Percentiles rank a stretch among this genome's conserved stretches.
Evolutionary conservation across 2,888 invertebrate genomes (phyloP).

Genomic region (Rotaria sp.): DNA sequence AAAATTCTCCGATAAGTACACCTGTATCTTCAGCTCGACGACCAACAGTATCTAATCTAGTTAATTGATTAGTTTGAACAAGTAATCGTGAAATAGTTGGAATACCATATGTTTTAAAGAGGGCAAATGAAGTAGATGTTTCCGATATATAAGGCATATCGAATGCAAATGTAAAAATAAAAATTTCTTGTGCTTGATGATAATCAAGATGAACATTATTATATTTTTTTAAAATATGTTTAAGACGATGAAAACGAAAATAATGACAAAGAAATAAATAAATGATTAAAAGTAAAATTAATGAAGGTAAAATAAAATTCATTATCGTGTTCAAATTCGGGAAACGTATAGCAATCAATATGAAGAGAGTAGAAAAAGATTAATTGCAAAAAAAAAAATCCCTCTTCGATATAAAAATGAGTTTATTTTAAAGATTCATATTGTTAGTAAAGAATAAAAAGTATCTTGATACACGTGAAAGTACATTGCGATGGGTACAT

Average conservation of each 20-base stretch:
- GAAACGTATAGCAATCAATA: too few species aligned
- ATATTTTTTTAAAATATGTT: background rate
- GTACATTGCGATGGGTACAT: too few species aligned
- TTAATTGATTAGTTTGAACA: background rate
- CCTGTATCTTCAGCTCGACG: background rate
- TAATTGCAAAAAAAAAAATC: too few species aligned
- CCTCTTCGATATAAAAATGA: too few species aligned
- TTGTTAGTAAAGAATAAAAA: too few species aligned
- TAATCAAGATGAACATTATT: background rate
- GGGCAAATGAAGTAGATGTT: background rate
- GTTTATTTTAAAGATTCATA: too few species aligned
- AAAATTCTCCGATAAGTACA: background rate
- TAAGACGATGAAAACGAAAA: background rate
- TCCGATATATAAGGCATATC: background rate
- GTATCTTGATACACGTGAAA: too few species aligned
- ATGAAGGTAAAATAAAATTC: background rate
- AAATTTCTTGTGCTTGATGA: background rate
- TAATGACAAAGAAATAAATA: background rate
- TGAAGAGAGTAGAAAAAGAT: too few species aligned
- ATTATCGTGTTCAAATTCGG: too few species aligned
- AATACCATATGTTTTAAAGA: background rate
- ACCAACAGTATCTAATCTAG: background rate
- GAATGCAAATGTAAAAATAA: background rate
- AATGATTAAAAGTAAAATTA: background rate
- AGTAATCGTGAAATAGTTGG: background rate